Evolutionary conservation across 2,113 vertebrate species (phyloP), one percentile per base, ranked within the genome.

Genomic region (Petroica traversi): DNA sequence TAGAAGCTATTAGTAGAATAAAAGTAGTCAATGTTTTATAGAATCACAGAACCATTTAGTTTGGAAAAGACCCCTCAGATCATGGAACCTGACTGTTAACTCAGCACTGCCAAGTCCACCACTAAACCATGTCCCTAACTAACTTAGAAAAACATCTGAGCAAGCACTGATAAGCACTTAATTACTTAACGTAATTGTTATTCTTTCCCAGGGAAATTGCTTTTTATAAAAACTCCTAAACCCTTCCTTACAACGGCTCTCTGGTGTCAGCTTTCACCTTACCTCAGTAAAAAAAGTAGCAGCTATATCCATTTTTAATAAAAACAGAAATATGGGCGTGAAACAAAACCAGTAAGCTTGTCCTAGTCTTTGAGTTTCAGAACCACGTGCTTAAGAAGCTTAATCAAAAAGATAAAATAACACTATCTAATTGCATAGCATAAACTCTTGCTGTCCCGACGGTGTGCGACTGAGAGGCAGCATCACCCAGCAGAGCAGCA

Each of bases 381-480:
- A 82, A 63, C 7, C 18, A 43, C 26, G 4, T 33, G 63, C 46
- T 85, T 17, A 33, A 52, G 11, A 88, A 73, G 15, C 20, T 23
- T 17, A 19, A 1, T 23, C 49, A 14, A 14, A 46, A 36, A 45
- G 3, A 59, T 4, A 14, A 49, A 66, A n/a, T 1, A 40, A 26
- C 45, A 31, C 6, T 25, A 14, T 23, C 5, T 24, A 23, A 51
- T 3, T 14, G 85, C 54, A 9, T 14, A n/a, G 2, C 2, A 25
- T 33, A 59, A 43, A 2, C 29, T 59, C 22, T 3, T 2, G 0
- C 1, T 13, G 41, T 28, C 36, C 14, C 1, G 14, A 9, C 5
- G 4, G 45, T 8, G 59, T 5, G 49, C 51, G 6, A 16, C 11
- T 0, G 20, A 49, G 24, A 43, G 18, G 3, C 20, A 16, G n/a